phyloP scores from a whole-genome alignment of 35 echinoderm and acorn worm genomes.

The Amphiura filiformis region DNA sequence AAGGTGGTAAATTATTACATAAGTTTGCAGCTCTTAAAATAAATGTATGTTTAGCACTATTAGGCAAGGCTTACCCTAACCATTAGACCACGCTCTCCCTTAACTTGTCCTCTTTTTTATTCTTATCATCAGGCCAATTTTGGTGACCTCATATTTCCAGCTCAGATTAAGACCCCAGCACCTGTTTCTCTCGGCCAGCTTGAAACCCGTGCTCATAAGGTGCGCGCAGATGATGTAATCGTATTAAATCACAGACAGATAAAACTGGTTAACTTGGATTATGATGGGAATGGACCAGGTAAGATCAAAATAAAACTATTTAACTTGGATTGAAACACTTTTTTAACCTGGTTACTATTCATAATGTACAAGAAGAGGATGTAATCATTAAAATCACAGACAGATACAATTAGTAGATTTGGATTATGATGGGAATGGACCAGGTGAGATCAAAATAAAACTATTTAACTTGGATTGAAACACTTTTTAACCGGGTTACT shows the following conservation, averaged over 20 bases:
- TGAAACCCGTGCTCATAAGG: neutral
- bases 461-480: neutral
- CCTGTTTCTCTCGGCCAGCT: neutral
- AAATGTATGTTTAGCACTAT: no score
- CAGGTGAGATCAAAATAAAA: slow-evolving; percentile 13
- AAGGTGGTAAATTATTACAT: no score
- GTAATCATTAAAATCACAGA: neutral
- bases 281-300: slow-evolving; percentile 8
- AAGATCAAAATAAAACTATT: slow-evolving; percentile 8
- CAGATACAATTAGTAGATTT: neutral
- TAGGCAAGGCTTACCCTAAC: no score
- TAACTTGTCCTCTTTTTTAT: no score
- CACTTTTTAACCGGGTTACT: neutral
- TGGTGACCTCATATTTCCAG: slow-evolving; percentile 27
- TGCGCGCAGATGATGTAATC: neutral
- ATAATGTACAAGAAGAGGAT: neutral
- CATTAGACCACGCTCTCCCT: no score
- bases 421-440: neutral
- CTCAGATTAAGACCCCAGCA: neutral
- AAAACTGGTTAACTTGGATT: slow-evolving; percentile 4
- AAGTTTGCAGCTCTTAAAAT: no score
- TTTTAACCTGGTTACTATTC: neutral
- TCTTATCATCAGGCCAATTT: neutral
- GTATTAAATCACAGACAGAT: no score
- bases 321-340: neutral